Conservation (phyloP, 2,113 vertebrate genomes). For the Siphamia tubifer region DNA sequence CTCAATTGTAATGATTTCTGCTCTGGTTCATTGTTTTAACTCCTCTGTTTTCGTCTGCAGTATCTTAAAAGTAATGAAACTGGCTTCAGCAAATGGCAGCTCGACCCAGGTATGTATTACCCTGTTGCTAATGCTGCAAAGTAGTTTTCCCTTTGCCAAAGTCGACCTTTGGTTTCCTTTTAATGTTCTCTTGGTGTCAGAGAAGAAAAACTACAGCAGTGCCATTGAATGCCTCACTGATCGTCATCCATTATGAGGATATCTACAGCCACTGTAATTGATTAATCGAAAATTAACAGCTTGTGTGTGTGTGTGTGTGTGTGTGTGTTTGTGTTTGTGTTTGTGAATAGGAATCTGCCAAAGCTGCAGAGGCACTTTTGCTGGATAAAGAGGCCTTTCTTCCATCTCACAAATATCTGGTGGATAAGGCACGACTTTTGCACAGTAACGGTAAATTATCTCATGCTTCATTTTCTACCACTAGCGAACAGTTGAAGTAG, state of each 20-base stretch:
- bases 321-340: slow-evolving; percentile 22
- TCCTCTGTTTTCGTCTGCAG: slow-evolving; percentile 66
- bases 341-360: slow-evolving; percentile 77
- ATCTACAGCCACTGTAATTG: slow-evolving; percentile 42
- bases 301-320: slow-evolving; percentile 19
- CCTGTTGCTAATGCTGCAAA: neutral
- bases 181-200: slow-evolving; percentile 22
- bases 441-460: slow-evolving; percentile 81
- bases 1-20: neutral
- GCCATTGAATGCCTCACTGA: slow-evolving; percentile 47
- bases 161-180: slow-evolving; percentile 14
- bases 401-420: slow-evolving; percentile 86
- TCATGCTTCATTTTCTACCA: neutral
- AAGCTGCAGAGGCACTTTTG: slow-evolving; percentile 84
- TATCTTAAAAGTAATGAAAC: slow-evolving; percentile 95
- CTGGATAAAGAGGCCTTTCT: slow-evolving; percentile 91
- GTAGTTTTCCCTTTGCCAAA: slow-evolving; percentile 11
- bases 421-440: slow-evolving; percentile 85
- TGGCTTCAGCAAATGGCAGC: slow-evolving; percentile 86
- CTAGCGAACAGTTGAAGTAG: neutral
- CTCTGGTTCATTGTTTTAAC: too few species aligned
- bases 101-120: slow-evolving; percentile 84
- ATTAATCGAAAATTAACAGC: slow-evolving; percentile 60
- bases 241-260: slow-evolving; percentile 55
- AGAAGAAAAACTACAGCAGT: slow-evolving; percentile 40